Conservation (phyloP, 2,888 invertebrate genomes). For the Pteria penguin region DNA sequence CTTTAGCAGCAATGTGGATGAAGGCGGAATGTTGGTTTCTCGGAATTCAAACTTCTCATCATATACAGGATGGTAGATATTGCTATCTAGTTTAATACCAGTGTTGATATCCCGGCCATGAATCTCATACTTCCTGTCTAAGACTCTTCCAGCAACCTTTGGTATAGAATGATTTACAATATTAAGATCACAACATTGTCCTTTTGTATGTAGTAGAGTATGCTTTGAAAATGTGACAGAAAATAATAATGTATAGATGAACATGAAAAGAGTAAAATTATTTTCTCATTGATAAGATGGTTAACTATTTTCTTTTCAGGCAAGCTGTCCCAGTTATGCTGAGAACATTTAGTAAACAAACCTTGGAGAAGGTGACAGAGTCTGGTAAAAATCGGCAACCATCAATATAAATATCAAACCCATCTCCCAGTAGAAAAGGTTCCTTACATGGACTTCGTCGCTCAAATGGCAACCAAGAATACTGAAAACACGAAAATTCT, state of each 20-base stretch:
- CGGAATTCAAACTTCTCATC: constrained; percentile 75
- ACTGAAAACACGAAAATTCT: constrained; percentile 55
- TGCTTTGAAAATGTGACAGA: too few species aligned
- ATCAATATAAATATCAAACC: constrained; percentile 79
- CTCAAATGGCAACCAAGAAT: constrained; percentile 74
- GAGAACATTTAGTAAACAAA: constrained; percentile 37
- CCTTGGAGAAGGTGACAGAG: constrained; percentile 75
- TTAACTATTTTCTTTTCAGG: too few species aligned
- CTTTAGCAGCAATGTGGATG: constrained; percentile 77
- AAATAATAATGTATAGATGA: too few species aligned
- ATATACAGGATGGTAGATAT: constrained; percentile 78
- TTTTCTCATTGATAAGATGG: too few species aligned
- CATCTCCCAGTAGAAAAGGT: constrained; percentile 74
- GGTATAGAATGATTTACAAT: too few species aligned
- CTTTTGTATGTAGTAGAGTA: too few species aligned
- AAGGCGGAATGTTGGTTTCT: constrained; percentile 74
- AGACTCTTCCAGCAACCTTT: constrained; percentile 76
- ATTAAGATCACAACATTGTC: too few species aligned
- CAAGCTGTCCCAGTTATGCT: not conserved
- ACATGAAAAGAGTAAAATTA: too few species aligned
- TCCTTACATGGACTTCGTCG: constrained; percentile 68
- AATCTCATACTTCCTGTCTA: constrained; percentile 72
- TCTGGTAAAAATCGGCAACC: constrained; percentile 77
- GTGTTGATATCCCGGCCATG: constrained; percentile 75
- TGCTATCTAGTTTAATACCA: constrained; percentile 72